A percentile compares a stretch with the other conserved stretches of the same genome.
Evolutionary conservation across 2,797 vertebrate species (phyloP).

Genomic region (Tauraco hartlaubi): DNA sequence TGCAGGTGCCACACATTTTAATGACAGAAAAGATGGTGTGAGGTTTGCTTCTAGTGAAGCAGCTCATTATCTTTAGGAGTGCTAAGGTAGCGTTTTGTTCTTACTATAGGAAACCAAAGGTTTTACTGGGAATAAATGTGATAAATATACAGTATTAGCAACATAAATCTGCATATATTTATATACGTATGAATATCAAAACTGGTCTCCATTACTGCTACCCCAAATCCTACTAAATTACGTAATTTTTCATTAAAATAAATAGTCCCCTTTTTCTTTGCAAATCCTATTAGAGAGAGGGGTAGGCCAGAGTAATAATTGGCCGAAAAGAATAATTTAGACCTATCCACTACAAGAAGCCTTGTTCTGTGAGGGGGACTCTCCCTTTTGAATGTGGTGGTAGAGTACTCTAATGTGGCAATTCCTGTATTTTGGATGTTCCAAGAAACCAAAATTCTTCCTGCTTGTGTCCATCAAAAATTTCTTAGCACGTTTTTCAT

Average conservation of each 20-base stretch:
- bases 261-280: neutral
- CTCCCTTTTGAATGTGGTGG: fast-evolving
- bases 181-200: neutral
- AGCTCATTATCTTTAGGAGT: neutral
- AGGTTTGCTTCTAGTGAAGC: neutral
- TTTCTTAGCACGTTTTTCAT: neutral
- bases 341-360: neutral
- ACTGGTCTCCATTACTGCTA: neutral
- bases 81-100: neutral
- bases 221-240: neutral
- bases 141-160: neutral
- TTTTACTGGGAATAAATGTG: neutral
- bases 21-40: neutral
- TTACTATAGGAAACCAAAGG: neutral
- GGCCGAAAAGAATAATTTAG: neutral
- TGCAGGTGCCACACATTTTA: neutral
- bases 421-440: neutral
- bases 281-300: neutral
- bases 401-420: neutral
- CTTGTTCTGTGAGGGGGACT: neutral
- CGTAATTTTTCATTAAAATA: neutral
- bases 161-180: neutral
- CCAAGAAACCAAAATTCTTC: neutral
- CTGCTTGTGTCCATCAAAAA: neutral
- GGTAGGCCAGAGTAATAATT: neutral